Base-by-base conservation (phyloP, 2,797 vertebrate species). In the Myotis myotis region DNA sequence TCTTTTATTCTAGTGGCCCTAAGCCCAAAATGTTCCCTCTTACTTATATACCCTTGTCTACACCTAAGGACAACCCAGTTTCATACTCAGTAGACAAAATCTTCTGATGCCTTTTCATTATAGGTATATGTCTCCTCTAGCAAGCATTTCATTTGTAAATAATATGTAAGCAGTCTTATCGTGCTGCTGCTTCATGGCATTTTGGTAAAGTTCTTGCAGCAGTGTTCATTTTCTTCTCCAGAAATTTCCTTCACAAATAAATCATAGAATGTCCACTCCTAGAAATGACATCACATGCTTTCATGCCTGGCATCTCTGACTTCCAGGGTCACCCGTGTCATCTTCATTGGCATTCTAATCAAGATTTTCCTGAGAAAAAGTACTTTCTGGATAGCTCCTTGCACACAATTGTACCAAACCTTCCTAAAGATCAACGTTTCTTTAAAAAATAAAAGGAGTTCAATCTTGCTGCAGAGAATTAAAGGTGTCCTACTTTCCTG, bases 161-260 rank as follows among this genome's bases (percentile, higher is more conserved):
- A 91, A 60, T 71, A 28, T 19, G 12, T 84, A 78, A 78, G 74
- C 8, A 28, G 17, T 20, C 41, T 78, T 36, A 87, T 36, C 62
- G 51, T 91, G 7, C 15, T 83, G 17, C 55, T 44, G n/a, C 38
- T 64, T 84, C 28, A n/a, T 19, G 25, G 41, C 12, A 60, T 41
- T 87, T 71, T 28, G 44, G 19, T 71, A 36, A 89, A 5, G 0
- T 53, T 91, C 22, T 51, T 25, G 28, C 51, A 81, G 5, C 0
- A 62, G 3, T 64, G 82, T 93, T 95, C 10, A 62, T 94, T 91
- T 94, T 94, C 47, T 92, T 90, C 33, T 81, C 38, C 23, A 85
- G 79, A 96, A 96, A 85, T 91, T 71, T 84, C 20, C 16, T 70
- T 84, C 44, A 91, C 16, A 94, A 51, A 64, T 76, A 82, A 90